Evolutionary conservation across 2,113 vertebrate genomes (phyloP).

Genomic region (Ictidomys tridecemlineatus): DNA sequence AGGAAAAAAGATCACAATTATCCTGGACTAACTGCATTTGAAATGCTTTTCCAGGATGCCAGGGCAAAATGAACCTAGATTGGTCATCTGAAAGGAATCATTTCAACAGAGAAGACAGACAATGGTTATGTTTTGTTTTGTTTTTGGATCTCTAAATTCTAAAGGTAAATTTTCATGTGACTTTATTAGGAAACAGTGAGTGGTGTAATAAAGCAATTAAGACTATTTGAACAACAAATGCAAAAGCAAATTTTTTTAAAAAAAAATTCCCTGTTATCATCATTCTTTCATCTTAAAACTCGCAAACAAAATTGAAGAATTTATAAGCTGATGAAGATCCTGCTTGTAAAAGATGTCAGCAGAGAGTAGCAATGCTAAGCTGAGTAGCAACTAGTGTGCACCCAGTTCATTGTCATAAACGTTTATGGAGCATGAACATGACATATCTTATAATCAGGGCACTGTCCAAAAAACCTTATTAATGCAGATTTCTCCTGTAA

Average conservation of each 20-base stretch:
- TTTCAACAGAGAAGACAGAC: conserved; percentile 32
- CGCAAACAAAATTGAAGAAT: background rate
- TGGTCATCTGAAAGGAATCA: conserved; percentile 46
- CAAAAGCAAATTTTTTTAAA: background rate
- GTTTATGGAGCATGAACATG: background rate
- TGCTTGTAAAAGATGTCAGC: background rate
- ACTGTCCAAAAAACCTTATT: too few species aligned
- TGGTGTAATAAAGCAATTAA: conserved; percentile 33
- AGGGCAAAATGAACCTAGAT: conserved; percentile 36
- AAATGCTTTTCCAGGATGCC: conserved; percentile 23
- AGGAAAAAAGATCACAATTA: conserved; percentile 25
- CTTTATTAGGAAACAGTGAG: conserved; percentile 21
- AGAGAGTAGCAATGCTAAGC: background rate
- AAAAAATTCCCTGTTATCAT: conserved; percentile 18
- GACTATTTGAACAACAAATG: conserved; percentile 42
- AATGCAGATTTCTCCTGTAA: too few species aligned
- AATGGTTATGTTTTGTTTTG: background rate
- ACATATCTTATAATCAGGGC: background rate
- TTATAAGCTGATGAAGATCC: background rate
- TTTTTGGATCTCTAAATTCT: conserved; percentile 19
- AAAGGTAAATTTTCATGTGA: background rate
- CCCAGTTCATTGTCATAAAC: background rate
- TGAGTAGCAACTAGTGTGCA: background rate
- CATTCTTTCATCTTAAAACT: conserved; percentile 17
- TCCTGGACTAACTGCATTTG: conserved; percentile 30